Conservation (phyloP, 2,797 vertebrate genomes). For the Falco novaeseelandiae region DNA sequence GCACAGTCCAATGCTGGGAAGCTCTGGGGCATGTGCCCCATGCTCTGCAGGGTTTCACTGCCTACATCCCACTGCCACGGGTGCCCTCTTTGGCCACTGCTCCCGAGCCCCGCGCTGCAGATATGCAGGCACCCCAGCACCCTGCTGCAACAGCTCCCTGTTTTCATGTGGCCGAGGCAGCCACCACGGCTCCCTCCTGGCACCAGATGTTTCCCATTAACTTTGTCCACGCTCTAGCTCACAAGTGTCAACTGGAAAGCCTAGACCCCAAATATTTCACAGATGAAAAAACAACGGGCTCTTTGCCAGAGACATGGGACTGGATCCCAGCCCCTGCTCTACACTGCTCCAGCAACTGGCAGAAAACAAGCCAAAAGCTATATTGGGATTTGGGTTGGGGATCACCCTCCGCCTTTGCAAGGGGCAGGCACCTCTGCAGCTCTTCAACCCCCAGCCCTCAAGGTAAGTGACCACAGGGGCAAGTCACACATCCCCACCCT, state of each 20-base stretch:
- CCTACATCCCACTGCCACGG: background rate
- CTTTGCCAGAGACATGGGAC: background rate
- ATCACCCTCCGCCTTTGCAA: background rate
- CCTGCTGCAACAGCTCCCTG: fast-evolving
- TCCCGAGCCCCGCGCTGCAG: fast-evolving
- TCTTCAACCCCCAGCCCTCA: background rate
- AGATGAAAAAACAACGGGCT: background rate
- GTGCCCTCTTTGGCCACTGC: fast-evolving
- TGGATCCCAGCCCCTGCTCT: background rate
- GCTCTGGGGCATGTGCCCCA: fast-evolving
- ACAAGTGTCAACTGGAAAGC: background rate
- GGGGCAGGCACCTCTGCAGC: background rate
- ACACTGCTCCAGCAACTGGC: fast-evolving
- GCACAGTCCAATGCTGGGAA: background rate
- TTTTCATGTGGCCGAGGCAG: fast-evolving
- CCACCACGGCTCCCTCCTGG: fast-evolving
- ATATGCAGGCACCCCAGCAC: fast-evolving
- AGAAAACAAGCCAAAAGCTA: background rate
- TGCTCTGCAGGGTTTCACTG: background rate
- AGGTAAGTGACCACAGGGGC: fast-evolving
- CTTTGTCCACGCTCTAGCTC: background rate
- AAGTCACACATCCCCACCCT: fast-evolving
- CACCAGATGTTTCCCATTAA: background rate
- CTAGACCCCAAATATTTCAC: background rate
- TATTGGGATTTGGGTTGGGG: background rate